Conservation (phyloP, 2,888 invertebrate species). For the Ectemnius lituratus region DNA sequence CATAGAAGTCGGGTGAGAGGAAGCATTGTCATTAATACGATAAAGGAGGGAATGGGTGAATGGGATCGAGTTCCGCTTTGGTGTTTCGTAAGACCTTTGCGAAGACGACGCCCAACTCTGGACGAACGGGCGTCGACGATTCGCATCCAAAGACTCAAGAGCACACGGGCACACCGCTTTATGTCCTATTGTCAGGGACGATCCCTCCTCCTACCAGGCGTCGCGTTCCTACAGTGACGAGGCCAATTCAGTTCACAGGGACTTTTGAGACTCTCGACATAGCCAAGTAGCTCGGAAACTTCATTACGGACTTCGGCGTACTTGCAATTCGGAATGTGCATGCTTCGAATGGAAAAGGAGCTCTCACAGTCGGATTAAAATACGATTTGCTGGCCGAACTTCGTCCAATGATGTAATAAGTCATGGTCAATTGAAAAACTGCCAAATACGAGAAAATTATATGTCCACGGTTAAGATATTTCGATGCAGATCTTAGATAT, state of each 20-base stretch:
- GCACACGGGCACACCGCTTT: neutral
- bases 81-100: conserved; percentile 19
- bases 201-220: neutral
- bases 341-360: neutral
- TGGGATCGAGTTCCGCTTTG: conserved; percentile 16
- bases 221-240: conserved; percentile 4
- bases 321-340: neutral
- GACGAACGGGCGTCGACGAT: conserved; percentile 19
- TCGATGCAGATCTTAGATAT: too few relatives aligned
- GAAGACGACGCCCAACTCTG: conserved; percentile 27
- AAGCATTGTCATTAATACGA: conserved; percentile 42
- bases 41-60: conserved; percentile 2
- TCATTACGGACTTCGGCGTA: neutral
- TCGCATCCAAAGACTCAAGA: conserved; percentile 20
- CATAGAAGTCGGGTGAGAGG: conserved; percentile 10
- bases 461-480: too few relatives aligned
- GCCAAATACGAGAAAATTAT: too few relatives aligned
- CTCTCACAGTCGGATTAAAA: too few relatives aligned
- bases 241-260: neutral
- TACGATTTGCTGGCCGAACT: too few relatives aligned
- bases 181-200: conserved; percentile 9
- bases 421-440: too few relatives aligned
- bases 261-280: conserved; percentile 1
- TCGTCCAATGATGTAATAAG: too few relatives aligned
- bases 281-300: conserved; percentile 1